Evolutionary conservation across 2,797 vertebrate species (phyloP), one percentile per base, ranked within the genome.

Genomic region (Coilia nasus): DNA sequence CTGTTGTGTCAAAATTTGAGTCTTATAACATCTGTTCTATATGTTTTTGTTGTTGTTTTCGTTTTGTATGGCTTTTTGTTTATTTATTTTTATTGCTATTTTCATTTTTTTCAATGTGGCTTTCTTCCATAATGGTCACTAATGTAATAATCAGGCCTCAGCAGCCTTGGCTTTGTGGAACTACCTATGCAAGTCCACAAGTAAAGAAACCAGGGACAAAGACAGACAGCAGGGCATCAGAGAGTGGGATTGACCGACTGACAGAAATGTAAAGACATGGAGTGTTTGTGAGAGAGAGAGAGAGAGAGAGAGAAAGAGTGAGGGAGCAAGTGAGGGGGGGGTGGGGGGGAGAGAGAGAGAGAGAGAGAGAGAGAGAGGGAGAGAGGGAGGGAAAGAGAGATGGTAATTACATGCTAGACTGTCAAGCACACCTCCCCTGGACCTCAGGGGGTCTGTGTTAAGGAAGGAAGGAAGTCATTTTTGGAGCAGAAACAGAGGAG

Each of bases 231-330:
- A 71, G 64, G 83, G 19, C 85, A 31, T 87, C 87, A 88, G 31
- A n/a, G 28, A 83, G 81, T 87, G 88, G 57, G 89, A 35, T 75
- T 90, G 88, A 82, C 60, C n/a, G n/a, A n/a, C n/a, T 83, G 90
- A 71, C 91, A 88, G 89, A 78, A 90, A 87, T 91, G 89, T 92
- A 92, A 92, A 92, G 92, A 93, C 92, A 90, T 91, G 87, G 90
- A n/a, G n/a, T n/a, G n/a, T n/a, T n/a, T n/a, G n/a, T n/a, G n/a
- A n/a, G n/a, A n/a, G n/a, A n/a, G n/a, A n/a, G n/a, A n/a, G n/a
- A n/a, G n/a, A n/a, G n/a, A n/a, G n/a, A n/a, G n/a, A n/a, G 89
- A 88, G 90, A 85, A 89, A 91, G 90, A 92, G 92, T 91, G 82
- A 28, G 46, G 10, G 46, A 47, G 46, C 3, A 10, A 47, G 46